Evolutionary conservation across 2,113 vertebrate genomes (phyloP).

Genomic region (Epinephelus lanceolatus): DNA sequence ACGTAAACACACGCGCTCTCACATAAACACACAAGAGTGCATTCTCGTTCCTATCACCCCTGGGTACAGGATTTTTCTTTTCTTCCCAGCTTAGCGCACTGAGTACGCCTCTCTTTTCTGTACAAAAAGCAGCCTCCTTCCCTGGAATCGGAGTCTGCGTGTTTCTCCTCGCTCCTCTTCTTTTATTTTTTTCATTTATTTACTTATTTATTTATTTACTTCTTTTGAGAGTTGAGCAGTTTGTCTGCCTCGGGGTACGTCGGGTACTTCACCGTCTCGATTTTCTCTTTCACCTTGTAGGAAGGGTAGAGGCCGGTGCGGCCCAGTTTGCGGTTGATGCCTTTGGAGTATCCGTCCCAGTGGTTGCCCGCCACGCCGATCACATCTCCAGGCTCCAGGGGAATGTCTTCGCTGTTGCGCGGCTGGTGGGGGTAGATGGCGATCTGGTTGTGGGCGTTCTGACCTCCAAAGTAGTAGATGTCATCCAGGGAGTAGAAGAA

Average conservation of each 20-base stretch:
- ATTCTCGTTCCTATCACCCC: conserved; percentile 67
- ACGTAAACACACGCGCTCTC: neutral
- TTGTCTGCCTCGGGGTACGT: conserved; percentile 97
- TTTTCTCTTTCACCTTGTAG: conserved; percentile 98
- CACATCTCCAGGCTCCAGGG: conserved; percentile 95
- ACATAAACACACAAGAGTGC: conserved; percentile 67
- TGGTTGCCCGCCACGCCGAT: conserved; percentile 99
- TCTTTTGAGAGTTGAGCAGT: conserved; percentile 83
- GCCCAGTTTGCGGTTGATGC: conserved; percentile 96
- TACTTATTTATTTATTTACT: conserved; percentile 47
- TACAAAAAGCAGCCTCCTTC: conserved; percentile 78
- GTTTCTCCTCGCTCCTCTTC: conserved; percentile 52
- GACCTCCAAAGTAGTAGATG: conserved; percentile 99
- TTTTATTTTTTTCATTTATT: conserved; percentile 39
- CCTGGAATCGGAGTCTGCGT: conserved; percentile 67
- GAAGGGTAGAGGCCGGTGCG: conserved; percentile 98
- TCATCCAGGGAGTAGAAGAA: conserved; percentile 98
- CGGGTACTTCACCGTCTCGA: conserved; percentile 97
- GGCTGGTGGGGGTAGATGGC: conserved; percentile 95
- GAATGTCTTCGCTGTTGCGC: conserved; percentile 93
- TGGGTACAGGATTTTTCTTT: conserved; percentile 62
- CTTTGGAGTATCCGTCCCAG: conserved; percentile 99
- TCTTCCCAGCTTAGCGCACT: conserved; percentile 63
- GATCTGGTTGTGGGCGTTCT: conserved; percentile 98
- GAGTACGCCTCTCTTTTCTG: conserved; percentile 66